Evolutionary conservation across 2,797 vertebrate species (phyloP), one percentile per base, ranked within the genome.

Genomic region (Coregonus suidteri): DNA sequence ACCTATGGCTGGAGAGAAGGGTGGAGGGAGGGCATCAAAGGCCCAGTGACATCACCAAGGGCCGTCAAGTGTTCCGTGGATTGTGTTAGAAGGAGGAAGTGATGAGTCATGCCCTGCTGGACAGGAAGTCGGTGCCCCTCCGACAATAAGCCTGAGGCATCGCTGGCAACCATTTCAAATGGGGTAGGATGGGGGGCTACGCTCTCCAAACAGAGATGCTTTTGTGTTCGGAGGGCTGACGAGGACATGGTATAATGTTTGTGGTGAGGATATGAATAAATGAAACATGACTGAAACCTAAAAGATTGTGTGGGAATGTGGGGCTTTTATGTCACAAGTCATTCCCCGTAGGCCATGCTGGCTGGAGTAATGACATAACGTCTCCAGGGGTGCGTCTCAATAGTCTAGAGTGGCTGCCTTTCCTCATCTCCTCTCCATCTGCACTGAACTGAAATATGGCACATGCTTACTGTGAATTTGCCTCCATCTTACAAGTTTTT

Each of bases 61-160:
- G 74, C 75, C 52, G 4, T 14, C 18, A 54, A 84, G 80, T 62
- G 67, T 71, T 80, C 78, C 72, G 73, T 79, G 69, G 85, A 88
- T 71, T 82, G 83, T 83, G 89, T 89, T 84, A 13, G 80, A 72
- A 83, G 81, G 67, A 75, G 75, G 67, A 53, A 53, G 59, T 79
- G 71, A 86, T 91, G 91, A 93, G 82, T 94, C 92, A 93, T 80
- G 82, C 37, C 62, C 37, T 35, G 71, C 53, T 51, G 80, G 85
- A 90, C 89, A 91, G 89, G 91, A 92, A 91, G 91, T 84, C 75
- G 64, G 75, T 85, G 81, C 74, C 62, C 65, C 74, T 82, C 83
- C 83, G 74, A 59, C n/a, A 59, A 56, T 79, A 88, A 78, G 84
- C 81, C 81, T 77, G 74, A 86, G 82, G 82, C 79, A 37, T 35